Evolutionary conservation across 37 sponge, comb jelly and placozoan genomes (phyloP), one percentile per base, ranked within the genome.

Genomic region (Ianthella basta): DNA sequence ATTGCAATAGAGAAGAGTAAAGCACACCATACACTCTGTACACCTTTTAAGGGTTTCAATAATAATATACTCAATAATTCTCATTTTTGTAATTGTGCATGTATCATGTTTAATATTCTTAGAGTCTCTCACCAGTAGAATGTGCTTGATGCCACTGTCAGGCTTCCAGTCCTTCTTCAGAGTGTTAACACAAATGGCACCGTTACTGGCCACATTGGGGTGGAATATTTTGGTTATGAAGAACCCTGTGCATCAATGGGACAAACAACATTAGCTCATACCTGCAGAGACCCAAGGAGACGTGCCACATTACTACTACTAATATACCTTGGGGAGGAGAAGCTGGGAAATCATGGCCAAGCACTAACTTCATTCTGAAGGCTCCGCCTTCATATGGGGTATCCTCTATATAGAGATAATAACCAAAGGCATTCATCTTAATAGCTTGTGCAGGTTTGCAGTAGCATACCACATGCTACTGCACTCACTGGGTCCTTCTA

Each of bases 101-200:
- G n/a, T n/a, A n/a, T n/a, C n/a, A n/a, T n/a, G n/a, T n/a, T n/a
- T n/a, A n/a, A n/a, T n/a, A n/a, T n/a, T n/a, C n/a, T n/a, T n/a
- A n/a, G n/a, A n/a, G n/a, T n/a, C n/a, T 10, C 50, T 87, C 41
- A 98, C 98, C 91, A 98, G 55, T 56, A 98, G 81, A 15, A 98
- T 91, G 80, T 98, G 98, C 56, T 86, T 89, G 38, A 98, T 96
- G 20, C 98, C 98, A 37, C 92, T 91, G 1, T 93, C 91, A 0
- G 98, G 87, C 72, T 98, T 98, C 98, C 98, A 98, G 86, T 98
- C 98, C 82, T 83, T 91, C 82, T 98, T 98, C 63, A 98, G 91
- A 15, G 98, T 98, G 85, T 98, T 98, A 55, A 98, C 98, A 92
- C 98, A 98, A 13, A 98, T 98, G n/a, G 94, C 98, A 59, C 98